Conservation (phyloP, 2,888 invertebrate species). For the Zelleria hepariella region DNA sequence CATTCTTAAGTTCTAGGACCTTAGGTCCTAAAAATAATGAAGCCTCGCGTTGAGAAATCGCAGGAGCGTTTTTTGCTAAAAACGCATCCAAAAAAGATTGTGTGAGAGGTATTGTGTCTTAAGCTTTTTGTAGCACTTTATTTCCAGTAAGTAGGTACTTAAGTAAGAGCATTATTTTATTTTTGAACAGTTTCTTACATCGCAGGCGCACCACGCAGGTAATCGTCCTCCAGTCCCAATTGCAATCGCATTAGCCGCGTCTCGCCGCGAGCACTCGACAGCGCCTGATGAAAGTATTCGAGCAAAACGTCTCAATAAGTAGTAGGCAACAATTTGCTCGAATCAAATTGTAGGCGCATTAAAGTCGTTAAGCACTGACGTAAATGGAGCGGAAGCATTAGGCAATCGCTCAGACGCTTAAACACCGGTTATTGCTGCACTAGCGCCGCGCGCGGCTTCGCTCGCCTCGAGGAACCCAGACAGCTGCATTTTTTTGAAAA, state of each 20-base stretch:
- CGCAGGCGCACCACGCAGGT: not conserved
- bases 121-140: no score
- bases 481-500: not conserved
- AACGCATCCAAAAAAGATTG: no score
- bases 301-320: constrained; percentile 5
- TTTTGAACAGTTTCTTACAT: not conserved
- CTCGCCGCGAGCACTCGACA: not conserved
- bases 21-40: no score
- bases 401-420: not conserved
- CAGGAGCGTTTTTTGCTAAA: no score
- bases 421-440: not conserved
- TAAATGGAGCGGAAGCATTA: constrained; percentile 2
- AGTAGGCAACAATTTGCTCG: constrained; percentile 4
- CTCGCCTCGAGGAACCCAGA: not conserved
- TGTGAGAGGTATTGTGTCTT: no score
- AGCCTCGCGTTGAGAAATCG: no score
- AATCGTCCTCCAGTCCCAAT: not conserved
- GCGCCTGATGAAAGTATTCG: constrained; percentile 1
- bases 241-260: not conserved
- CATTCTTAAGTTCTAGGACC: no score
- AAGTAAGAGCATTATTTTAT: not conserved
- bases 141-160: no score
- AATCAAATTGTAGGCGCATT: constrained; percentile 7
- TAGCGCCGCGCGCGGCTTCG: not conserved
- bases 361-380: not conserved